Evolutionary conservation across 2,797 vertebrate genomes (phyloP), one percentile per base, ranked within the genome.

Genomic region (Parotocinclus haroldoi): DNA sequence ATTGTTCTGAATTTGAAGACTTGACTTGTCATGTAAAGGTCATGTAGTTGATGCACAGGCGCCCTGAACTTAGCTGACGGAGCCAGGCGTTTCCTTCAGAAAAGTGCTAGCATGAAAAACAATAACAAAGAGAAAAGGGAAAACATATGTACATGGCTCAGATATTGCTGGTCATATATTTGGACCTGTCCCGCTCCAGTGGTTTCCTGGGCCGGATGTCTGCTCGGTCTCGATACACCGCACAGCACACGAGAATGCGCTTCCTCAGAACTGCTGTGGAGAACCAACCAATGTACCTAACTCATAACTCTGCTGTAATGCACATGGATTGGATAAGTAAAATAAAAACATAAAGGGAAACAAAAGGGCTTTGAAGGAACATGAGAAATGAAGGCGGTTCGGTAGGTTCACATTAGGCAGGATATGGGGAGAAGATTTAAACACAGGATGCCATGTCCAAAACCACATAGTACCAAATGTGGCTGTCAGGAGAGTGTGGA

Each of bases 191-290:
- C 80, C 76, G 87, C 66, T 87, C 89, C 92, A 89, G 86, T 90
- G 88, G 93, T 91, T 98, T 98, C 95, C 95, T 92, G 87, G 92
- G 88, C 94, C 94, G 95, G 96, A 95, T 93, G 92, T 92, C 95
- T 96, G 89, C 89, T 90, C 88, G 81, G 86, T 89, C 88, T 89
- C 93, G 95, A 98, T 98, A 98, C 93, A 91, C 91, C 89, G 88
- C 89, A 85, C 69, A 81, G 80, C 83, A 27, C 83, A 86, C 18
- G 38, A 27, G 38, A 83, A 91, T 78, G 88, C 90, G 92, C 92
- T 95, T 95, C 94, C 93, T 92, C 88, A 40, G 10, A 14, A 27
- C 50, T 18, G 27, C 69, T 78, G 79, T 81, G 77, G 78, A 84
- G 74, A 72, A 68, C 72, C 59, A 61, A 72, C 53, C 45, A 38